These are phyloP conservation scores for Elephantulus edwardii DNA, from an alignment of 2,113 vertebrate genomes.

Conservation along the genomic window DNA sequence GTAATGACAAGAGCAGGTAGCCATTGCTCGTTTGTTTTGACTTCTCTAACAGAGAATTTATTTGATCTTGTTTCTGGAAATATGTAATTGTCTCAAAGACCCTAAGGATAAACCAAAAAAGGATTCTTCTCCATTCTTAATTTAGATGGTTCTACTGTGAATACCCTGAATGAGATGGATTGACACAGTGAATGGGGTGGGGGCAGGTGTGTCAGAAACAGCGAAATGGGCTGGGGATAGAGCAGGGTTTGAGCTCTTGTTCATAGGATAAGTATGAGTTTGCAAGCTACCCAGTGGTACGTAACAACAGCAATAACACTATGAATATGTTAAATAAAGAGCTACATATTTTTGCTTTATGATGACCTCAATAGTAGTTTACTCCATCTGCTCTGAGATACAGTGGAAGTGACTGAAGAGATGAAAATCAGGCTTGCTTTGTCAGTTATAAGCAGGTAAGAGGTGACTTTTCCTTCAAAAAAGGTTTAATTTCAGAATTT, in stretches of 20 bases:
- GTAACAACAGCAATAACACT: no score
- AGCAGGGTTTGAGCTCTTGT: no score
- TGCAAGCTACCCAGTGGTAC: no score
- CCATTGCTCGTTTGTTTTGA: neutral
- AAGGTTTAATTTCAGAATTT: constrained; percentile 73
- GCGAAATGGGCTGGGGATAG: no score
- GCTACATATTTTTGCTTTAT: neutral
- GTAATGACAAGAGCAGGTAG: no score
- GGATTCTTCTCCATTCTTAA: neutral
- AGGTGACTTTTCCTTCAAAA: constrained; percentile 33
- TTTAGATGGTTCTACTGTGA: neutral
- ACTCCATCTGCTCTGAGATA: neutral
- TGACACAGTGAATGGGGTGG: no score
- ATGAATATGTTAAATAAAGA: neutral
- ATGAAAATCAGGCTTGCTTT: neutral
- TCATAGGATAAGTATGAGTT: no score
- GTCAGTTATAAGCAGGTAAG: constrained; percentile 12
- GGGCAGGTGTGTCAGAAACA: no score
- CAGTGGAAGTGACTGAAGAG: neutral
- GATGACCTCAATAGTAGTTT: neutral
- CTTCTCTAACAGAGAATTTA: neutral
- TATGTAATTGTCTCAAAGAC: neutral
- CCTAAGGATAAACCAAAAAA: neutral
- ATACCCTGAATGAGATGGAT: no score
- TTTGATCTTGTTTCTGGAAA: neutral